Percentiles rank a stretch among this genome's conserved stretches.
These are phyloP conservation scores for Rhea pennata DNA, from an alignment of 2,113 vertebrate species.

Conservation along the genomic window DNA sequence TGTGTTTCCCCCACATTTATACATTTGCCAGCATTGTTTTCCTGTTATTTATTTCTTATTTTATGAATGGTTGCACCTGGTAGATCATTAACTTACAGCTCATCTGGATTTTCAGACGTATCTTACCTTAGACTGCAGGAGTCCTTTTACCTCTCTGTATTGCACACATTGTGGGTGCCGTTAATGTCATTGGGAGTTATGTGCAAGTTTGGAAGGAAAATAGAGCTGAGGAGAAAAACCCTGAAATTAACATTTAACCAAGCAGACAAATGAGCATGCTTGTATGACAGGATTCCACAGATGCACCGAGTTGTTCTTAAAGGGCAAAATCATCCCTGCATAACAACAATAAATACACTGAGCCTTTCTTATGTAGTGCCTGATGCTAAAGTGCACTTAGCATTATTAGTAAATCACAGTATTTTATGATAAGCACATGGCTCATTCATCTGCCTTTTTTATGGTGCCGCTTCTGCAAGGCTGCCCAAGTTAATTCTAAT, in stretches of 20 bases:
- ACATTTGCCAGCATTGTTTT: not conserved
- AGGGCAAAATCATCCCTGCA: not conserved
- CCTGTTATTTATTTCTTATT: not conserved
- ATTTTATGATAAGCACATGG: constrained; percentile 26
- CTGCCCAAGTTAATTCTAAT: constrained; percentile 30
- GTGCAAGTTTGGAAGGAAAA: not conserved
- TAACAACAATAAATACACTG: not conserved
- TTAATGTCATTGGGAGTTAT: not conserved
- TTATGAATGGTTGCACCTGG: not conserved
- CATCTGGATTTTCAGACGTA: not conserved
- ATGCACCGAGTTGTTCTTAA: not conserved
- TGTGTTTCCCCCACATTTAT: not conserved
- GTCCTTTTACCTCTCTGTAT: not conserved
- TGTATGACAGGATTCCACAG: not conserved
- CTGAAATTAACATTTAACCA: not conserved
- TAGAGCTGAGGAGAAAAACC: not conserved
- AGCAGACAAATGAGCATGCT: not conserved
- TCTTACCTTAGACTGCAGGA: not conserved
- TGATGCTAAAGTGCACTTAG: not conserved
- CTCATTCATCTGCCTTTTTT: constrained; percentile 48
- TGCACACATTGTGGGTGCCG: not conserved
- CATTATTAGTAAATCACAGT: constrained; percentile 51
- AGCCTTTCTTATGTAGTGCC: not conserved
- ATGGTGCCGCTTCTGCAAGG: not conserved
- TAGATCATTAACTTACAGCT: not conserved